Percentiles rank a stretch among this genome's conserved stretches.
These are phyloP conservation scores for Drosophila bipectinata DNA, from an alignment of 1,140 invertebrate species.

Conservation along the genomic window DNA sequence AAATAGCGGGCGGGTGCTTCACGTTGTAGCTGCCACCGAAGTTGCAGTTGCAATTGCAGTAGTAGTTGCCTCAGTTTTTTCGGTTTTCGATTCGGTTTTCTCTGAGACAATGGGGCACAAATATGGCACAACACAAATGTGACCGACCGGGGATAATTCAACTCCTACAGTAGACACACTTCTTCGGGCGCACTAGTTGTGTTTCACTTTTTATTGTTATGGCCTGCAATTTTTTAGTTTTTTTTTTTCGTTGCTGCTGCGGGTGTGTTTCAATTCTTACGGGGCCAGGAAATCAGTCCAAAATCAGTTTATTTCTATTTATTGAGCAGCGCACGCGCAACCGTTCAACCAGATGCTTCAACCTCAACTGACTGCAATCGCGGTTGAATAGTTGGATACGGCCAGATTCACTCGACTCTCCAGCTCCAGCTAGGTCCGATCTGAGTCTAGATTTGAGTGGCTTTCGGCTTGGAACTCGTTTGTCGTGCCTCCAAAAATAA, in stretches of 20 bases:
- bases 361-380: slow-evolving; percentile 76
- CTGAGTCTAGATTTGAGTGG: slow-evolving; percentile 54
- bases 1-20: slow-evolving; percentile 70
- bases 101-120: slow-evolving; percentile 58
- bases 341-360: slow-evolving; percentile 64
- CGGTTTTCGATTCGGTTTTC: not conserved
- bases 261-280: slow-evolving; percentile 7
- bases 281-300: not conserved
- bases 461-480: slow-evolving; percentile 60
- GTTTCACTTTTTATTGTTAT: slow-evolving; percentile 54
- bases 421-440: slow-evolving; percentile 2
- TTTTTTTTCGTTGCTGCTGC: not conserved
- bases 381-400: slow-evolving; percentile 55
- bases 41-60: slow-evolving; percentile 26
- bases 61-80: slow-evolving; percentile 20
- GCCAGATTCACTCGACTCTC: slow-evolving; percentile 14
- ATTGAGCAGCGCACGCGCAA: slow-evolving; percentile 40
- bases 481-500: slow-evolving; percentile 74
- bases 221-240: slow-evolving; percentile 33
- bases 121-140: slow-evolving; percentile 50
- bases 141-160: slow-evolving; percentile 12
- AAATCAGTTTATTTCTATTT: slow-evolving; percentile 1
- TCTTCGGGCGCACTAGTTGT: slow-evolving; percentile 9
- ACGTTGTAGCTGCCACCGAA: slow-evolving; percentile 32
- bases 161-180: slow-evolving; percentile 25